Percentiles rank a stretch among this genome's conserved stretches.
These are phyloP conservation scores for Apostichopus californicus DNA, from an alignment of 35 echinoderm and acorn worm species.

Conservation along the genomic window DNA sequence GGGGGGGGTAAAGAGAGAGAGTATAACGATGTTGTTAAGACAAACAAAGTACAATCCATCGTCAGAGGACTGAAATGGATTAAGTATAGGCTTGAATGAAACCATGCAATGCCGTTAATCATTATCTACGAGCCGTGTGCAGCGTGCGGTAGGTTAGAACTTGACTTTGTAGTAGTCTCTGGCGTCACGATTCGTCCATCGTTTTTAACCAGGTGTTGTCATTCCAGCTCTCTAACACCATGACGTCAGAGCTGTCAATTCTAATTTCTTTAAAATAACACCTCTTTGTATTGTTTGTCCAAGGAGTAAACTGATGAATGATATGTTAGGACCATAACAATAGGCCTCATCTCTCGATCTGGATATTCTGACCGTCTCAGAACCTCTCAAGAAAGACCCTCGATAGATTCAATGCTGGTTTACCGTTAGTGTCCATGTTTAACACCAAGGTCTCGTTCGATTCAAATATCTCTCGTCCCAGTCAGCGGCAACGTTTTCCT, in stretches of 20 bases:
- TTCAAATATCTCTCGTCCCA: neutral
- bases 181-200: neutral
- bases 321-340: neutral
- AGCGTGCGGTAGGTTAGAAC: neutral
- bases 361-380: neutral
- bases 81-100: no score
- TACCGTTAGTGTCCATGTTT: neutral
- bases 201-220: conserved; percentile 2
- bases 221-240: neutral
- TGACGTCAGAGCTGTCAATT: conserved; percentile 4
- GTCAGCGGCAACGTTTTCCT: neutral
- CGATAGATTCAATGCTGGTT: no score
- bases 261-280: neutral
- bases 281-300: neutral
- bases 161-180: neutral
- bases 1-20: no score
- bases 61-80: no score
- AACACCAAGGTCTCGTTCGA: neutral
- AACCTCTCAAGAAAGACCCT: neutral
- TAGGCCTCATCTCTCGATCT: neutral
- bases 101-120: no score
- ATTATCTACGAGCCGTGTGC: no score
- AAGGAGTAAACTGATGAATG: neutral
- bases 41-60: no score
- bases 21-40: no score